These are phyloP conservation scores for Simalia tracyae DNA, from an alignment of 2,797 vertebrate genomes.

Conservation along the genomic window DNA sequence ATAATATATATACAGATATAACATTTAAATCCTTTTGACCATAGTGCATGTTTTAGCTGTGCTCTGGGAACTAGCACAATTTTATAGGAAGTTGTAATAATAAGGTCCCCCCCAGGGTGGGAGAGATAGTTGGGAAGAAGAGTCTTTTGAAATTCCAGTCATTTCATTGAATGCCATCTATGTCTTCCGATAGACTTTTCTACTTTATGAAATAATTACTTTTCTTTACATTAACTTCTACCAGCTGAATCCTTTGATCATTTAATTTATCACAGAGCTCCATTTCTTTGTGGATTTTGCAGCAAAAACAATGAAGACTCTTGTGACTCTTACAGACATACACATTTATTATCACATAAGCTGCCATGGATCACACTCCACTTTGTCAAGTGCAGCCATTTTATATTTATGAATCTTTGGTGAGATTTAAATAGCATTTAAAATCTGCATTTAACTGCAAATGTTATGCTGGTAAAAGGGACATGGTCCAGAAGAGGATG, in stretches of 20 bases:
- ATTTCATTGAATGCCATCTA: conserved; percentile 24
- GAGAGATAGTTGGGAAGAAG: too few relatives aligned
- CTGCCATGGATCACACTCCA: background rate
- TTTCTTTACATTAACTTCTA: background rate
- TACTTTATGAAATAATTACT: background rate
- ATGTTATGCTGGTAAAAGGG: background rate
- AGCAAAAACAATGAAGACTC: background rate
- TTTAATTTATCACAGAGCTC: background rate
- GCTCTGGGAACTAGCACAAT: background rate
- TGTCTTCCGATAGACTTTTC: background rate
- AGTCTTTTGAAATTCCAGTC: conserved; percentile 39
- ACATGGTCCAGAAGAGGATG: background rate
- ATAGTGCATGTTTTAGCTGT: conserved; percentile 1
- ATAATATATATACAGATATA: too few relatives aligned
- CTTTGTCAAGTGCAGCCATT: background rate
- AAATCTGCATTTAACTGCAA: background rate
- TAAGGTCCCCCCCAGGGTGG: too few relatives aligned
- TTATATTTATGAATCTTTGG: background rate
- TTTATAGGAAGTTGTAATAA: background rate
- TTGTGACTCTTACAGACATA: background rate
- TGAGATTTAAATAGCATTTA: background rate
- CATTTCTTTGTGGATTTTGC: background rate
- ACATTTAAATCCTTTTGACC: conserved; percentile 41
- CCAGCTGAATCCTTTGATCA: background rate
- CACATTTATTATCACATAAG: background rate